Evolutionary conservation across 2,797 vertebrate species (phyloP), one percentile per base, ranked within the genome.

Genomic region (Melanogrammus aeglefinus): DNA sequence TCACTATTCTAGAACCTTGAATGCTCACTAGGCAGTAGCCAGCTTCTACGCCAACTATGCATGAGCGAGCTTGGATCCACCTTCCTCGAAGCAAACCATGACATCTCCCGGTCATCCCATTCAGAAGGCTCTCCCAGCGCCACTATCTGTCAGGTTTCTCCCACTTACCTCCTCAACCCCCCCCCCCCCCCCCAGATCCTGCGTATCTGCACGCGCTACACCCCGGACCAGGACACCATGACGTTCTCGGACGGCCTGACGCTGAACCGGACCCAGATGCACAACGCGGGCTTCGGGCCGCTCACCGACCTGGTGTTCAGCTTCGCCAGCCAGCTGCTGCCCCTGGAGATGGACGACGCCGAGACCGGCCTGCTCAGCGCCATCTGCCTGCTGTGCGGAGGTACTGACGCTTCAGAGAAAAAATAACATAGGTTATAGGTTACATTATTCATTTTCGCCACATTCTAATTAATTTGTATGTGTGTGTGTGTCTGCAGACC

Each of bases 341-440:
- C 97, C 0, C 94, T 99, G 82, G 94, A 98, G 91, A 98, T 99
- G 97, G 97, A 99, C 3, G 97, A 99, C 0, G 95, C 97, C 0
- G 97, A 99, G 92, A 98, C 97, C 0, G 97, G 97, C 35, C 91
- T 99, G 75, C 96, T 99, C 44, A 98, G 97, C 0, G 97, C 97
- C 92, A 99, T 99, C 94, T 99, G 97, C 89, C 96, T 99, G 92
- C 96, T 99, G 87, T 99, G 97, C 35, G 97, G 97, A 94, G 97
- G 97, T 99, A 93, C 83, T 87, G 79, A 12, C 3, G n/a, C 1
- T 24, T 63, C 57, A 18, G 10, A 57, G 47, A 57, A 16, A 51
- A 16, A 13, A 13, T 12, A 41, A 3, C 41, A 39, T 39, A 39
- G 1, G 38, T 18, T 21, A 57, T 57, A 21, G 2, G 16, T 24